Evolutionary conservation across 2,797 vertebrate species (phyloP).

Genomic region (Pitangus sulphuratus): DNA sequence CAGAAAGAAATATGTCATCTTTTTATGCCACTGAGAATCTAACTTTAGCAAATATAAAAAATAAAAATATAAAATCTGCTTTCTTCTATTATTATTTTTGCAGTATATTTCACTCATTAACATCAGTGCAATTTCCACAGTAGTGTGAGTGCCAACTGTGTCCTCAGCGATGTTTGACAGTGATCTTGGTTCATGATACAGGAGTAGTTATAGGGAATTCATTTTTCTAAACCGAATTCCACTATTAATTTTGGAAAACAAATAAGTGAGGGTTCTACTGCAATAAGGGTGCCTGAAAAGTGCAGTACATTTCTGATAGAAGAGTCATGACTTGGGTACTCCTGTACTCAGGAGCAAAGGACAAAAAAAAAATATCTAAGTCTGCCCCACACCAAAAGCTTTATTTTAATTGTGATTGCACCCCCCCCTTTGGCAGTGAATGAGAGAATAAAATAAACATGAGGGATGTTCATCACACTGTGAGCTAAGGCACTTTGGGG

Average conservation of each 20-base stretch:
- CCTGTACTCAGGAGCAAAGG: neutral
- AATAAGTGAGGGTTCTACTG: neutral
- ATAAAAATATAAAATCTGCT: neutral
- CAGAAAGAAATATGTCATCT: neutral
- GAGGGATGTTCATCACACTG: neutral
- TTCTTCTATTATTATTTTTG: neutral
- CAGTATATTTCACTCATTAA: neutral
- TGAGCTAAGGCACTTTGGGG: neutral
- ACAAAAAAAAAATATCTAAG: neutral
- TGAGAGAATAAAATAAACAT: neutral
- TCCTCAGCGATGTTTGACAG: neutral
- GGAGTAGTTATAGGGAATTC: neutral
- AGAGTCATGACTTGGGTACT: neutral
- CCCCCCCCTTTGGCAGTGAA: neutral
- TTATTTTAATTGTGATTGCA: neutral
- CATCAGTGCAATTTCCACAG: neutral
- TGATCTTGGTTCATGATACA: neutral
- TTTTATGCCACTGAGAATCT: neutral
- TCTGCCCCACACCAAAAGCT: neutral
- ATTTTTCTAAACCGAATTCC: neutral
- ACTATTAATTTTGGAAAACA: neutral
- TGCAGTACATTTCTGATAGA: neutral
- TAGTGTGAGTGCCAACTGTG: neutral
- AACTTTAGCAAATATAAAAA: neutral
- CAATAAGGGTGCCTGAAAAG: neutral